Conservation (phyloP, 2,888 invertebrate species). For the Junonia oenone region DNA sequence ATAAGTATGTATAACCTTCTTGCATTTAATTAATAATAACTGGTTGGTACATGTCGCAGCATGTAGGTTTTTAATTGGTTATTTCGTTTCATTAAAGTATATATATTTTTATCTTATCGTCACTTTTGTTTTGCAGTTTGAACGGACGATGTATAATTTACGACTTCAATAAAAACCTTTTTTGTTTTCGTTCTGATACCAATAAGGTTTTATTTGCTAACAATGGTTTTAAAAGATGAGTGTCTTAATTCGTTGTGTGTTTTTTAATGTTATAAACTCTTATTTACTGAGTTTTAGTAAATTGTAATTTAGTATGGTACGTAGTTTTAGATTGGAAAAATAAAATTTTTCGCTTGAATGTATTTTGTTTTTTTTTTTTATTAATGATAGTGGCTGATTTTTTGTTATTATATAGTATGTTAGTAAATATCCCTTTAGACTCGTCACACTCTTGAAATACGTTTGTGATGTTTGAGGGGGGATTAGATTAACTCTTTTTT, state of each 20-base stretch:
- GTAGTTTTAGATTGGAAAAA: too few relatives aligned
- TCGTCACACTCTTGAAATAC: conserved; percentile 41
- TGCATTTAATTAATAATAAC: conserved; percentile 7
- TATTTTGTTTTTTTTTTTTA: neutral
- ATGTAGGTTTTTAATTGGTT: conserved; percentile 9
- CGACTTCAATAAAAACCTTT: conserved; percentile 12
- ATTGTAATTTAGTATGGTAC: too few relatives aligned
- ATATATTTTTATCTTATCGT: conserved; percentile 24
- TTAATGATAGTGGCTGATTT: too few relatives aligned
- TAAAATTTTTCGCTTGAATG: too few relatives aligned
- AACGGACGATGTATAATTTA: conserved; percentile 12
- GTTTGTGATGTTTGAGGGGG: conserved; percentile 58
- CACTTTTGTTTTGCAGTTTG: conserved; percentile 8
- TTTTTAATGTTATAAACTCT: too few relatives aligned
- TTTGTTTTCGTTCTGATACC: neutral
- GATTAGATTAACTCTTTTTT: conserved; percentile 40
- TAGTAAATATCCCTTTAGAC: conserved; percentile 49
- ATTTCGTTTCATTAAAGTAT: conserved; percentile 14
- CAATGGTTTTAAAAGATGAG: neutral
- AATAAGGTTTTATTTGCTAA: neutral
- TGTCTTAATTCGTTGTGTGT: neutral
- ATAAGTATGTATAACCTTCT: neutral
- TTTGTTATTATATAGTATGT: neutral
- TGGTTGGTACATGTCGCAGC: conserved; percentile 13
- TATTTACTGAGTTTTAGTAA: too few relatives aligned